A percentile compares a stretch with the other conserved stretches of the same genome.
Conservation (phyloP, 2,113 vertebrate genomes). For the Crotalus helleri region DNA sequence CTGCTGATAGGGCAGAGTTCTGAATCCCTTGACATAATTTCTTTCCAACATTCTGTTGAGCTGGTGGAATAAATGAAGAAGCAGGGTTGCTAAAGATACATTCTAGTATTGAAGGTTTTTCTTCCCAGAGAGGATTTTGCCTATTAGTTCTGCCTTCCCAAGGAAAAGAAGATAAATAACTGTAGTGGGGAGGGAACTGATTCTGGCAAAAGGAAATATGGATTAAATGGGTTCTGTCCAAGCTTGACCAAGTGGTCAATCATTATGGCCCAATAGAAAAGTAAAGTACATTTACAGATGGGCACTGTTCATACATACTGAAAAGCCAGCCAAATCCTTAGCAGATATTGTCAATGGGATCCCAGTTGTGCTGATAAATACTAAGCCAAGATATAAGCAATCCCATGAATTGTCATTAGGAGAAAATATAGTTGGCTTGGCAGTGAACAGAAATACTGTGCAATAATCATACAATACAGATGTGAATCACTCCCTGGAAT, state of each 20-base stretch:
- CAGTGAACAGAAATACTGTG: background rate
- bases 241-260: background rate
- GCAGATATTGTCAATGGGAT: background rate
- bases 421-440: background rate
- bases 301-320: background rate
- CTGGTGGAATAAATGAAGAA: background rate
- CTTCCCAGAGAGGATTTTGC: background rate
- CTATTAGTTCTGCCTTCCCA: background rate
- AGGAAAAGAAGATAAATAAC: background rate
- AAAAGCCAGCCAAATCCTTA: background rate
- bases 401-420: background rate
- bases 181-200: accelerated
- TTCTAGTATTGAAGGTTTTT: background rate
- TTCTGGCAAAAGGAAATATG: background rate
- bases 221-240: background rate
- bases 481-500: background rate
- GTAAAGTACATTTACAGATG: background rate
- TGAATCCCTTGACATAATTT: background rate
- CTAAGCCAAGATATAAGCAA: background rate
- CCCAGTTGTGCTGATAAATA: background rate
- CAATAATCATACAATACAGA: background rate
- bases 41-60: background rate
- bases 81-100: background rate
- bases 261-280: background rate
- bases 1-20: background rate